Conservation (phyloP, 2,113 vertebrate genomes). For the Cryptomyrus ogoouensis region DNA sequence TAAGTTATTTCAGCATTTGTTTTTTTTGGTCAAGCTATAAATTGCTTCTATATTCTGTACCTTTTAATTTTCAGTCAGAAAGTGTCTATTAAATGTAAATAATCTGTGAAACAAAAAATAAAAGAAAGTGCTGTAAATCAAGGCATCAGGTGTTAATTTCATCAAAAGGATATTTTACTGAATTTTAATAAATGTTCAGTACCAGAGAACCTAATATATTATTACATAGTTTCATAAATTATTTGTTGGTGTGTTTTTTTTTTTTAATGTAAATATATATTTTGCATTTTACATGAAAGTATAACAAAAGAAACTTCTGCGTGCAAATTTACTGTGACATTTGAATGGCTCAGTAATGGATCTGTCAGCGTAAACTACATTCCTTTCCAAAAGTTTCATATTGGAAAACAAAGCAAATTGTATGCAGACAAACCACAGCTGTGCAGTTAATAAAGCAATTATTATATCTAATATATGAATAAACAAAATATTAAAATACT, state of each 20-base stretch:
- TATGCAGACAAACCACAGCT: not conserved
- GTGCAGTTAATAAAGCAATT: not conserved
- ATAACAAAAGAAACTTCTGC: not conserved
- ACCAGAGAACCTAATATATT: not conserved
- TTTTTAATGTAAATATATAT: not conserved
- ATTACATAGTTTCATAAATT: not conserved
- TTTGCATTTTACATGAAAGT: not conserved
- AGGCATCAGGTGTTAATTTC: not conserved
- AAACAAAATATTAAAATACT: not conserved
- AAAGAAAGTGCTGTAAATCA: not conserved
- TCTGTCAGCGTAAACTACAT: not conserved
- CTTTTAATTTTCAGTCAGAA: not conserved
- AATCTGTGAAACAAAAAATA: not conserved
- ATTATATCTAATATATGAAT: not conserved
- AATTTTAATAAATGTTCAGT: not conserved
- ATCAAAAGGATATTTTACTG: not conserved
- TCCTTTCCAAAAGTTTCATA: not conserved
- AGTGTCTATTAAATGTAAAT: not conserved
- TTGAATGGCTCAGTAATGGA: not conserved
- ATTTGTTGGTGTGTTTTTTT: not conserved
- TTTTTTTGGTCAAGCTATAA: not conserved
- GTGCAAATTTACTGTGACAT: not conserved
- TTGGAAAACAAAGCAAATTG: not conserved
- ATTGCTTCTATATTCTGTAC: not conserved
- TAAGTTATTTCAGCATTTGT: not conserved